A percentile compares a stretch with the other conserved stretches of the same genome.
phyloP scores from a whole-genome alignment of 2,113 vertebrate genomes.

The Pampusana beccarii region DNA sequence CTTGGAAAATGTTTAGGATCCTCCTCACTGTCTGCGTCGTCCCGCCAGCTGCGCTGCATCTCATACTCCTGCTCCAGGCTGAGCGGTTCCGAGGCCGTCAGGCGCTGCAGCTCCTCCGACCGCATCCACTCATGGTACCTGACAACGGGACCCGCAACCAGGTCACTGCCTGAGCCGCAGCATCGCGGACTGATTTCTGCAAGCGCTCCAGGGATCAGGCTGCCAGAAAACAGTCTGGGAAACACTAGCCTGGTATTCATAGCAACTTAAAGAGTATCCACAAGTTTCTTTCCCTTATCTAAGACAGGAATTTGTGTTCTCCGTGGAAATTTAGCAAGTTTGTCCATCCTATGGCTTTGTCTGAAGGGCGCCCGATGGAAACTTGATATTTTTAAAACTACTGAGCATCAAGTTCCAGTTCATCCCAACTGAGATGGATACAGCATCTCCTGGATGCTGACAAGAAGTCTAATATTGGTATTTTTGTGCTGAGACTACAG shows the following conservation, averaged over 20 bases:
- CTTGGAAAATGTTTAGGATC: not conserved
- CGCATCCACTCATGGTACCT: conserved; percentile 98
- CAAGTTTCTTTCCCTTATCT: not conserved
- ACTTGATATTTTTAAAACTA: not conserved
- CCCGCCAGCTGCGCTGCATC: conserved; percentile 92
- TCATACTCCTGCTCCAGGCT: conserved; percentile 91
- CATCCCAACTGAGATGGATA: rapidly evolving
- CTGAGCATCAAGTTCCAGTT: not conserved
- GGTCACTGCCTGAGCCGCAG: not conserved
- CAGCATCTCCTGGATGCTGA: not conserved
- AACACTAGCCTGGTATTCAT: not conserved
- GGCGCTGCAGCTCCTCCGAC: conserved; percentile 87
- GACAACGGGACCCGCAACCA: not conserved
- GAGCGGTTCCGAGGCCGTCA: conserved; percentile 92
- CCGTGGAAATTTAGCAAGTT: not conserved
- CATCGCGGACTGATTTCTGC: not conserved
- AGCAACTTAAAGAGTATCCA: too few species aligned
- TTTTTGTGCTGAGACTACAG: not conserved
- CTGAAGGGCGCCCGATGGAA: not conserved
- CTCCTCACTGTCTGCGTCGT: conserved; percentile 91
- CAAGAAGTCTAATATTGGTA: not conserved
- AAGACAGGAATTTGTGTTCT: not conserved
- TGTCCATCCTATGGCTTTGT: not conserved
- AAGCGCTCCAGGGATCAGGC: rapidly evolving
- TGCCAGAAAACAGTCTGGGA: not conserved